phyloP scores from a whole-genome alignment of 1,140 invertebrate species.

The Holotrichia oblita region DNA sequence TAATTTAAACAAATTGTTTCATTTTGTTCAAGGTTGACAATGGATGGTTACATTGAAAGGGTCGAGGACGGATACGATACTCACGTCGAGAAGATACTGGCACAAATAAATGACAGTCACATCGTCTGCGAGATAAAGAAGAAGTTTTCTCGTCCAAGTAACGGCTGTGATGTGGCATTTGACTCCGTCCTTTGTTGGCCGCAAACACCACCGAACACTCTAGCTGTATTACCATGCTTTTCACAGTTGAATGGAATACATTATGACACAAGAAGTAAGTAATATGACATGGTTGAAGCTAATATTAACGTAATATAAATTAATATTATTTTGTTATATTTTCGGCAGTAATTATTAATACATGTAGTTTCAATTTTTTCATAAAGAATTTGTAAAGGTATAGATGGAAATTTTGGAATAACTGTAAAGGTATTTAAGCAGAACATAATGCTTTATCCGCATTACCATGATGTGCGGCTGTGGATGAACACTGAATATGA shows the following conservation, averaged over 20 bases:
- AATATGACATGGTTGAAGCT: neutral
- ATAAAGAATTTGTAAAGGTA: too few relatives aligned
- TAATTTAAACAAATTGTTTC: neutral
- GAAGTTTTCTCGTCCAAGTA: constrained; percentile 5
- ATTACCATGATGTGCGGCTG: too few relatives aligned
- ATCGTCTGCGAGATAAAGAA: constrained; percentile 38
- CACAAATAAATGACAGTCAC: constrained; percentile 28
- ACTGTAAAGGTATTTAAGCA: too few relatives aligned
- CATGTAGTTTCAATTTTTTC: too few relatives aligned
- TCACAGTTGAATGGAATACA: constrained; percentile 77
- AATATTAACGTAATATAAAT: neutral
- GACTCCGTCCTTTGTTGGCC: constrained; percentile 85
- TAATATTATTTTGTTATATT: too few relatives aligned
- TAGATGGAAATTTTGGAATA: too few relatives aligned
- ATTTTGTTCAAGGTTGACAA: neutral
- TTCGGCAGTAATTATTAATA: too few relatives aligned
- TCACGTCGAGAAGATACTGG: constrained; percentile 5
- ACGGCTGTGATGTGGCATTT: constrained; percentile 68
- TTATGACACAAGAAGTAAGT: constrained; percentile 76
- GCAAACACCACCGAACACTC: constrained; percentile 69
- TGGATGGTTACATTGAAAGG: constrained; percentile 1
- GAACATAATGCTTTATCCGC: too few relatives aligned
- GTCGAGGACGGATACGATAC: neutral
- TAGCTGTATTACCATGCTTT: constrained; percentile 76
- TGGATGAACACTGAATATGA: too few relatives aligned